A percentile compares a stretch with the other conserved stretches of the same genome.
Evolutionary conservation across 2,797 vertebrate species (phyloP).

Genomic region (Hirundo rustica): DNA sequence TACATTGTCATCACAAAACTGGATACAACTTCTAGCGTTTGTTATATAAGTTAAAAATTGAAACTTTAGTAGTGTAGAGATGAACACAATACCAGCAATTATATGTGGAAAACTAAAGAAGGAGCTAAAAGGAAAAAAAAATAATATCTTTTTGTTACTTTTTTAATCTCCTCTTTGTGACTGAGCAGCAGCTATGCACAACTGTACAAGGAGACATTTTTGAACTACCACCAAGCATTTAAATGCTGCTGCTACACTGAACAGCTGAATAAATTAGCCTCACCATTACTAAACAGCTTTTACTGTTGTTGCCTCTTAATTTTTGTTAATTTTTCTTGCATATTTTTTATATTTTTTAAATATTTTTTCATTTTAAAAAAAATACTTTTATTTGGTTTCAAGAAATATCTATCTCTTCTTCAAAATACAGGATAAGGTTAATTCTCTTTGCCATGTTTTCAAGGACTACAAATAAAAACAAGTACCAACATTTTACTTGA

Average conservation of each 20-base stretch:
- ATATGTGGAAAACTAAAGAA: neutral
- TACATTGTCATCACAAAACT: neutral
- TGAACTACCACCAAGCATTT: neutral
- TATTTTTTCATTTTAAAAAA: no score
- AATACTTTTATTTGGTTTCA: neutral
- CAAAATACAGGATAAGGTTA: neutral
- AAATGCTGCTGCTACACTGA: neutral
- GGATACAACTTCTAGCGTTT: neutral
- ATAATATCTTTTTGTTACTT: neutral
- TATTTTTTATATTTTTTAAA: no score
- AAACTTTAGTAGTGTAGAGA: neutral
- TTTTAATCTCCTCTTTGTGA: neutral
- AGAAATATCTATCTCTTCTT: neutral
- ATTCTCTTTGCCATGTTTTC: neutral
- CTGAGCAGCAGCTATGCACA: neutral
- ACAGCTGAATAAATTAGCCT: neutral
- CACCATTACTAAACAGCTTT: neutral
- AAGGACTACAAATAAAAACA: neutral
- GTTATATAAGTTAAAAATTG: neutral
- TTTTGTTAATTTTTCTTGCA: neutral
- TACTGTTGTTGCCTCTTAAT: neutral
- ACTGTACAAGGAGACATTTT: neutral
- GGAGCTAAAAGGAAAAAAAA: neutral
- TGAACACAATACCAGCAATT: neutral
- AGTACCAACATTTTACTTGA: neutral